These are phyloP conservation scores for Rhincodon typus DNA, from an alignment of 2,797 vertebrate genomes.

Conservation along the genomic window DNA sequence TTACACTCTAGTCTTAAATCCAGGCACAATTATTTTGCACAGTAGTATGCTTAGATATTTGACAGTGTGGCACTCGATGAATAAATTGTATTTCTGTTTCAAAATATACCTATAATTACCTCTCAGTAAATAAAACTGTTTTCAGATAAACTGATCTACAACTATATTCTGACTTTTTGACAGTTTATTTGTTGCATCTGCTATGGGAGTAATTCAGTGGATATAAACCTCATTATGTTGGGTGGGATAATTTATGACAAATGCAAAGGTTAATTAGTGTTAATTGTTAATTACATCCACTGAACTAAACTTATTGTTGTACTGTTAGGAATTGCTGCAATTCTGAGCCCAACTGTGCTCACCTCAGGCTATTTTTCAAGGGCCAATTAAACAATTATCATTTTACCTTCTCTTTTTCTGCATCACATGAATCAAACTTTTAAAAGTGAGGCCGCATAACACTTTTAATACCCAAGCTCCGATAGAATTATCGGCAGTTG, in stretches of 20 bases:
- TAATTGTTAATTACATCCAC: slow-evolving; percentile 18
- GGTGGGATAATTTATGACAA: neutral
- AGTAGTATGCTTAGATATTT: neutral
- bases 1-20: neutral
- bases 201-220: neutral
- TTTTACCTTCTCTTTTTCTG: neutral
- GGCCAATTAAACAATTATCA: neutral
- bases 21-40: neutral
- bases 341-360: neutral
- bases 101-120: neutral
- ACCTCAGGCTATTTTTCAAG: neutral
- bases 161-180: neutral
- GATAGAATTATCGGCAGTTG: too few species aligned
- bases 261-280: slow-evolving; percentile 29
- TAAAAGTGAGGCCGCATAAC: neutral
- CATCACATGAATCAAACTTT: neutral
- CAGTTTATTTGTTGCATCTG: neutral
- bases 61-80: neutral
- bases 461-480: neutral
- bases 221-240: neutral
- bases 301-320: neutral
- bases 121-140: neutral
- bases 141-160: neutral
- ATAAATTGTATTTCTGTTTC: neutral
- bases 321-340: neutral